phyloP scores from a whole-genome alignment of 1,140 invertebrate species.

The Euborellia annulipes region DNA sequence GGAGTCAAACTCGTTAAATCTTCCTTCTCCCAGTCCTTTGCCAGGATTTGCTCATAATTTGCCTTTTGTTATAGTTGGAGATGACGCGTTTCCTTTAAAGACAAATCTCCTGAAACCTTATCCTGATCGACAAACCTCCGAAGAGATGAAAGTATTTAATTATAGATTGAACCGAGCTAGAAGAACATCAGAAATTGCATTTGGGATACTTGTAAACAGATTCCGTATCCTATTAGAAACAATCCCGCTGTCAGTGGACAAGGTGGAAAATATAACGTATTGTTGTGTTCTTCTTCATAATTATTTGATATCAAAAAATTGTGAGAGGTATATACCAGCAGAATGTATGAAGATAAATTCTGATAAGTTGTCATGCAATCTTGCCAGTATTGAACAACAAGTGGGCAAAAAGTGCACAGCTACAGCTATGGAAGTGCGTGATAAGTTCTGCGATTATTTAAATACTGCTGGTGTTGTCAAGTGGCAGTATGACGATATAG shows the following conservation, averaged over 20 bases:
- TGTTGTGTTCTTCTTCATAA: too few species aligned
- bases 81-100: slow-evolving; percentile 29
- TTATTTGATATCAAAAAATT: too few species aligned
- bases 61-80: slow-evolving; percentile 20
- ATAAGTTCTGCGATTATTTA: too few species aligned
- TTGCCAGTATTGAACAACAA: too few species aligned
- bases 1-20: slow-evolving; percentile 4
- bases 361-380: too few species aligned
- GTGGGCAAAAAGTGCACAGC: too few species aligned
- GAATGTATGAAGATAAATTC: too few species aligned
- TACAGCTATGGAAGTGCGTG: too few species aligned
- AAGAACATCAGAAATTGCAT: slow-evolving; percentile 30
- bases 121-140: slow-evolving; percentile 18
- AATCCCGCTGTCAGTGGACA: not conserved
- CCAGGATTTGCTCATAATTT: slow-evolving; percentile 9
- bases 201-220: slow-evolving; percentile 27
- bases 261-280: slow-evolving; percentile 6
- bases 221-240: slow-evolving; percentile 24
- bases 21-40: slow-evolving; percentile 16
- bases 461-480: too few species aligned
- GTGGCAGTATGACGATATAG: too few species aligned
- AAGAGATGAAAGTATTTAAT: slow-evolving; percentile 28
- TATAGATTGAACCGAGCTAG: slow-evolving; percentile 26
- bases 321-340: too few species aligned
- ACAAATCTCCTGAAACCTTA: slow-evolving; percentile 29